A percentile compares a stretch with the other conserved stretches of the same genome.
phyloP scores from a whole-genome alignment of 2,888 invertebrate genomes.

The Heliconius erato region DNA sequence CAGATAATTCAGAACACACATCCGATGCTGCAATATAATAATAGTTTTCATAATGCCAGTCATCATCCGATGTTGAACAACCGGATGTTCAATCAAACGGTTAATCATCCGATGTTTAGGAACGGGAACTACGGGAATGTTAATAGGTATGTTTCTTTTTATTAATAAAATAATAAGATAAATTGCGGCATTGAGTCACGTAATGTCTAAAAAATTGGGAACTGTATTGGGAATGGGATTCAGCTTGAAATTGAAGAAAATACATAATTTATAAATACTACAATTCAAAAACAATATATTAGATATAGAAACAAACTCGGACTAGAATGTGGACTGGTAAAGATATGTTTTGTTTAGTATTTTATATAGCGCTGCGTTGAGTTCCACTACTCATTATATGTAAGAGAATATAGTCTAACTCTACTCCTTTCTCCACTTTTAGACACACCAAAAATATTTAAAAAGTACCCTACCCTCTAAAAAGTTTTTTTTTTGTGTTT shows the following conservation, averaged over 20 bases:
- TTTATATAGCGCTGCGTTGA: background rate
- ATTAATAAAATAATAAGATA: background rate
- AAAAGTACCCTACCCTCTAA: too few relatives aligned
- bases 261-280: too few relatives aligned
- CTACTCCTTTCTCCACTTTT: too few relatives aligned
- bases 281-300: too few relatives aligned
- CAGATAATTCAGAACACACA: conserved; percentile 82
- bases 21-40: conserved; percentile 76
- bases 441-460: too few relatives aligned
- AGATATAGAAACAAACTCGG: too few relatives aligned
- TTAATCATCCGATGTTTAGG: conserved; percentile 64
- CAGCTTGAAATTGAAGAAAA: background rate
- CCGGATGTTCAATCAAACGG: conserved; percentile 62
- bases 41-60: conserved; percentile 76
- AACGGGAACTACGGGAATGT: conserved; percentile 68
- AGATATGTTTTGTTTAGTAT: too few relatives aligned
- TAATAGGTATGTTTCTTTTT: conserved; percentile 55
- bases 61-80: conserved; percentile 78
- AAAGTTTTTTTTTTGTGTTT: too few relatives aligned
- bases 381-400: background rate
- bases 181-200: background rate
- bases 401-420: too few relatives aligned
- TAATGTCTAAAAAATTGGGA: background rate
- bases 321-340: too few relatives aligned
- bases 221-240: background rate